phyloP scores from a whole-genome alignment of 2,797 vertebrate genomes.

The Chelon auratus region DNA sequence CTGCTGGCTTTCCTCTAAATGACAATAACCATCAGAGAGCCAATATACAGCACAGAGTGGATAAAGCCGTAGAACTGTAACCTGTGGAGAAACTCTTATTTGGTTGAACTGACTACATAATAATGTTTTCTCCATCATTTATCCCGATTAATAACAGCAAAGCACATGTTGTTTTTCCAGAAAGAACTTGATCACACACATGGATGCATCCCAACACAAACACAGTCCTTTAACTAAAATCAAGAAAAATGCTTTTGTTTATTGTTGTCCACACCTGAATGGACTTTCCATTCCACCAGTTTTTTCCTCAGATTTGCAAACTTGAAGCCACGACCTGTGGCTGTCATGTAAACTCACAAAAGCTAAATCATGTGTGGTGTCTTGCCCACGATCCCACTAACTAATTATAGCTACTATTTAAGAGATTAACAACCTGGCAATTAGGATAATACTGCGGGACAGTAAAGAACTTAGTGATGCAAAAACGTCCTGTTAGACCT shows the following conservation, averaged over 20 bases:
- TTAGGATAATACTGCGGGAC: slow-evolving; percentile 30
- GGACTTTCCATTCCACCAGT: slow-evolving; percentile 4
- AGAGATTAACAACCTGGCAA: slow-evolving; percentile 55
- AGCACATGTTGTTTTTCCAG: background rate
- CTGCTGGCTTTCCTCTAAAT: slow-evolving; percentile 5
- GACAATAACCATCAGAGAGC: background rate
- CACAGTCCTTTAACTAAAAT: slow-evolving; percentile 8
- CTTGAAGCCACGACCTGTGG: background rate
- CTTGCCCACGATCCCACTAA: slow-evolving; percentile 1
- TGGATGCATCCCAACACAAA: background rate
- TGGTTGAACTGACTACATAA: background rate
- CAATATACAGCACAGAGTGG: background rate
- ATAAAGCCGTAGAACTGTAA: slow-evolving; percentile 1
- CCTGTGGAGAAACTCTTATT: background rate
- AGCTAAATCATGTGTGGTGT: slow-evolving; percentile 24
- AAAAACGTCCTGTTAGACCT: slow-evolving; percentile 24
- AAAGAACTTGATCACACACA: background rate
- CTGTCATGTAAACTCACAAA: slow-evolving; percentile 12
- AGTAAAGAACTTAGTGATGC: slow-evolving; percentile 33
- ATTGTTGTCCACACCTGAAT: slow-evolving; percentile 32
- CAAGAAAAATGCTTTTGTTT: slow-evolving; percentile 7
- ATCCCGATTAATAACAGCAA: background rate
- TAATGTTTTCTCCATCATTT: background rate
- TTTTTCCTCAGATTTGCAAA: slow-evolving; percentile 27
- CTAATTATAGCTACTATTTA: slow-evolving; percentile 27